These are phyloP conservation scores for Cheiracanthium punctorium DNA, from an alignment of 2,888 invertebrate genomes.

Conservation along the genomic window DNA sequence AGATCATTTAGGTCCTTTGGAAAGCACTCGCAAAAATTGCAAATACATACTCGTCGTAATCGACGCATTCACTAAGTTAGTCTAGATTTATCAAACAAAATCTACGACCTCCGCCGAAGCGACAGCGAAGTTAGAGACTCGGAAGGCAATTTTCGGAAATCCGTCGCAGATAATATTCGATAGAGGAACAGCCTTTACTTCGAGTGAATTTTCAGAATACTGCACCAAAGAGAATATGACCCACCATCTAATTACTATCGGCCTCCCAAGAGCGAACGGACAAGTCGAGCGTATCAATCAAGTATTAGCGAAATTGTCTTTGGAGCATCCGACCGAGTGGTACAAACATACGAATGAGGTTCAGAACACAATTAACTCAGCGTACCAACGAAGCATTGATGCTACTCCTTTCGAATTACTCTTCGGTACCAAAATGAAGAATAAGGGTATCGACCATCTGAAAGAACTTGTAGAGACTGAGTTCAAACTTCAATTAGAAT, in stretches of 20 bases:
- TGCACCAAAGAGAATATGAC: neutral
- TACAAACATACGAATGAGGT: neutral
- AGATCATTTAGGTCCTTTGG: conserved; percentile 11
- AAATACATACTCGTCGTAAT: conserved; percentile 18
- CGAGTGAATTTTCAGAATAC: conserved; percentile 16
- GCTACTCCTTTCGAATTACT: conserved; percentile 26
- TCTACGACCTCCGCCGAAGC: conserved; percentile 7
- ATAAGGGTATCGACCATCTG: neutral
- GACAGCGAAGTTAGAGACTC: conserved; percentile 5
- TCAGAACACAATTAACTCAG: conserved; percentile 15
- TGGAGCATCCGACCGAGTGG: conserved; percentile 21
- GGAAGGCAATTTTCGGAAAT: conserved; percentile 25
- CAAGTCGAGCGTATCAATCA: conserved; percentile 24
- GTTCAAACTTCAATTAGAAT: neutral
- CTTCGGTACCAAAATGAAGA: conserved; percentile 14
- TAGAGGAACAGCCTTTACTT: conserved; percentile 18
- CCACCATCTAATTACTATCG: conserved; percentile 18
- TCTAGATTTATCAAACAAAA: conserved; percentile 36
- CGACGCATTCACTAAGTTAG: conserved; percentile 30
- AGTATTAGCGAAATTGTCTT: conserved; percentile 11
- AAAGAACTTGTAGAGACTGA: conserved; percentile 4
- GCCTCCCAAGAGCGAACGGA: conserved; percentile 24
- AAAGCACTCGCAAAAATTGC: conserved; percentile 6
- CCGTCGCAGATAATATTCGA: conserved; percentile 4
- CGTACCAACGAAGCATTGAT: neutral